Evolutionary conservation across 2,797 vertebrate genomes (phyloP), one percentile per base, ranked within the genome.

Genomic region (Trachops cirrhosus): DNA sequence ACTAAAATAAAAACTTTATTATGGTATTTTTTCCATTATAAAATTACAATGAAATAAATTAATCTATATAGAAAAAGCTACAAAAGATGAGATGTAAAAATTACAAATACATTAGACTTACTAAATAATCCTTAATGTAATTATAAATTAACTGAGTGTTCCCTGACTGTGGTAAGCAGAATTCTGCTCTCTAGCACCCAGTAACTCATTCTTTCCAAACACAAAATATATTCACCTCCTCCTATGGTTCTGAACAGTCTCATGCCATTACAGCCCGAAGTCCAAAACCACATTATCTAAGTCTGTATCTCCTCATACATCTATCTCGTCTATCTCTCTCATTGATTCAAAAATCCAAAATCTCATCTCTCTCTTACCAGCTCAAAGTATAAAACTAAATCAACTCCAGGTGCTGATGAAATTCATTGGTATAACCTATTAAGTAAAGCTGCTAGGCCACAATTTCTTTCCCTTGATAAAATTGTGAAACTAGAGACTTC

Each of bases 31-130:
- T 91, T 89, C 50, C 54, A 75, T 41, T 87, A 50, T 44, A 91
- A 87, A 94, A 59, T 6, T 91, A 48, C 77, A 84, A 44, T 39
- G 29, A 94, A 82, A 77, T 89, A 73, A 52, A 10, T 90, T 86
- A 73, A 79, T 21, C n/a, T 59, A 29, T 2, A 79, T 1, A 93
- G 44, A 21, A 67, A 93, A 87, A 68, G 52, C 26, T 91, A 57
- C 5, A 86, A 83, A 91, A 86, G 59, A 29, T 46, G 70, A 86
- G 14, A 48, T 29, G 32, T 79, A 68, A 83, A 92, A 91, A 62
- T 78, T 84, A 67, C 15, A 77, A 83, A 88, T 41, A 84, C 14
- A 39, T 50, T 54, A 79, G 32, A 67, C 14, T 85, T 92, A 62
- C 10, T 84, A 89, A 79, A 32, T 68, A 94, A 88, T 41, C 83